Base-by-base conservation (phyloP, 2,113 vertebrate species). In the Sebastes schlegelii region DNA sequence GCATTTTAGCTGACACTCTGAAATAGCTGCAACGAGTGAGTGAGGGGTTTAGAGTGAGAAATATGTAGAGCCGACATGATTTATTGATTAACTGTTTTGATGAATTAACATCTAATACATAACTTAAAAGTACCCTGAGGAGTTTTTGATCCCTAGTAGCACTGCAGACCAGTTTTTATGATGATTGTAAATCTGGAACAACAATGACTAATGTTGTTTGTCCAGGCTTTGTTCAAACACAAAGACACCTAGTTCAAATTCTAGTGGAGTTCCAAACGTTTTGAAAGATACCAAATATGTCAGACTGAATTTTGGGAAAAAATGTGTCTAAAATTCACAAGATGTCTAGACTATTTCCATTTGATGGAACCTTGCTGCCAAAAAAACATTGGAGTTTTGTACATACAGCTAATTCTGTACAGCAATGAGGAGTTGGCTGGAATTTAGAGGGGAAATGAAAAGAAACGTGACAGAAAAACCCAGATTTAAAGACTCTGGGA, bases 1-100 rank as follows among this genome's bases (percentile, higher is more conserved):
- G n/a, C 23, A 19, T 79, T 83, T 87, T 66, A 69, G 43, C 58
- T 69, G 66, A 74, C 71, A 79, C 21, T 21, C 23, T 75, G n/a
- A 86, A 74, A 75, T 34, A 45, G 76, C 75, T 75, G 70, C 68
- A 79, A 46, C 77, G 63, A 67, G 71, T 16, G 2, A 70, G 5
- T 57, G 45, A 62, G 2, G 17, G 34, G 8, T 23, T 42, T 68
- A 55, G 48, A 75, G 61, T 19, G 8, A 51, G 17, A 52, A 43
- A 34, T 21, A 17, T 69, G 43, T 16, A 71, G 23, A 16, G 66
- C 79, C 26, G 70, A 80, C 72, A 78, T 78, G 69, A 80, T 75
- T 69, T 42, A 70, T 8, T 65, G 74, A 62, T 68, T 4, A 55
- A 58, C 19, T 57, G 42, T 52, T 73, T 23, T 40, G 14, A 83